Base-by-base conservation (phyloP, 2,888 invertebrate genomes). In the Corbicula japonica region DNA sequence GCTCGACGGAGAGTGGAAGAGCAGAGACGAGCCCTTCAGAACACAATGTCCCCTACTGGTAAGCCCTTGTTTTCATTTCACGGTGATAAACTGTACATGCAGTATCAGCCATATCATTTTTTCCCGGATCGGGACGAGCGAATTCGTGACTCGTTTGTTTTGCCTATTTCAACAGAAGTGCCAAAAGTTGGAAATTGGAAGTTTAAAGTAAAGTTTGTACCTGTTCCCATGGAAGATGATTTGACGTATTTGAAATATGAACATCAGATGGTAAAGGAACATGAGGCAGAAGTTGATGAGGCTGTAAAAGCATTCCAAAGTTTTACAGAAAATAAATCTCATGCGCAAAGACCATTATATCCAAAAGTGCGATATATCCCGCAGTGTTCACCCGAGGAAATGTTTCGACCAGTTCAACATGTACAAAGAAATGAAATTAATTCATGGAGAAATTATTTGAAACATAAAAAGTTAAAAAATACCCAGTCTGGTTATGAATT, bases 1-100 rank as follows among this genome's bases (percentile, higher is more conserved):
- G 89, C 88, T 8, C 73, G 89, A 52, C 86, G 88, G 23, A 69
- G 84, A 38, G 82, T 90, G 2, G 73, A 84, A 18, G 86, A 88
- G 60, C 86, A 88, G 62, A 69, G 88, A 26, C 82, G 80, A 54
- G 66, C 76, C 18, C 60, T 88, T 38, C 66, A 79, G 30, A 77
- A 78, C 56, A 62, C 82, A 12, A 82, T 83, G n/a, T 77, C 87
- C 34, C 87, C 87, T 18, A 69, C 87, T 23, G 89, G 88, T 88
- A 88, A 88, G 83, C 83, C 60, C 54, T 71, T 38, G 35, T 72
- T 76, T 65, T 63, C 63, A 35, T 80, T 72, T 73, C 76, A 76
- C 52, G 68, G 72, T 63, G 72, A 76, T 62, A 58, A 72, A 52
- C 62, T 72, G 3, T 76, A 68, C 50, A 46, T 69, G 69, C 44